Percentiles rank a stretch among this genome's conserved stretches.
Conservation (phyloP, 2,888 invertebrate species). For the Pimpla rufipes region DNA sequence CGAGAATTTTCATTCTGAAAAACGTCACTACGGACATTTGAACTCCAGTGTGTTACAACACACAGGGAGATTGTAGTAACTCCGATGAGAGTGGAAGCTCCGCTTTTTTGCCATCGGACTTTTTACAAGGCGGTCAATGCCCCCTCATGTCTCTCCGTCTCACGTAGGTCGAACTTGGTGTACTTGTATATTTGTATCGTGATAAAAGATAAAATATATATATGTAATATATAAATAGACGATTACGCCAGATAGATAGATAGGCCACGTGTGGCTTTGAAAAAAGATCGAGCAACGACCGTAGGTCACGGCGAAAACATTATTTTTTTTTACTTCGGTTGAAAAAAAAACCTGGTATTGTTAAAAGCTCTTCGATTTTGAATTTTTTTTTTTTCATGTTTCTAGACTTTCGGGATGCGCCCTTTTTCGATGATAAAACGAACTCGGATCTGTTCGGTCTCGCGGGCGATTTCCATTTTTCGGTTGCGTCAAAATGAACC, state of each 20-base stretch:
- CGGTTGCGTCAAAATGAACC: neutral
- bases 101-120: neutral
- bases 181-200: conserved; percentile 5
- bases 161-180: neutral
- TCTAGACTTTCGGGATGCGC: neutral
- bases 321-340: neutral
- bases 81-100: neutral
- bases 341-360: neutral
- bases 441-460: no score
- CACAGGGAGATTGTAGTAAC: no score
- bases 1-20: no score
- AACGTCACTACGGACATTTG: neutral
- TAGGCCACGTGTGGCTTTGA: neutral
- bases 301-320: neutral
- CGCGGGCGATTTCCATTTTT: neutral
- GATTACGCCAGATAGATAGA: neutral
- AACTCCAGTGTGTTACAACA: no score
- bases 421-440: no score
- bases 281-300: neutral
- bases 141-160: conserved; percentile 18
- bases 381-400: neutral
- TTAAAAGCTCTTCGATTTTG: no score
- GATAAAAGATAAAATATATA: neutral
- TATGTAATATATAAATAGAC: neutral
- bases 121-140: conserved; percentile 22